These are phyloP conservation scores for Thamnophis sirtalis DNA, from an alignment of 2,113 vertebrate species.

Conservation along the genomic window DNA sequence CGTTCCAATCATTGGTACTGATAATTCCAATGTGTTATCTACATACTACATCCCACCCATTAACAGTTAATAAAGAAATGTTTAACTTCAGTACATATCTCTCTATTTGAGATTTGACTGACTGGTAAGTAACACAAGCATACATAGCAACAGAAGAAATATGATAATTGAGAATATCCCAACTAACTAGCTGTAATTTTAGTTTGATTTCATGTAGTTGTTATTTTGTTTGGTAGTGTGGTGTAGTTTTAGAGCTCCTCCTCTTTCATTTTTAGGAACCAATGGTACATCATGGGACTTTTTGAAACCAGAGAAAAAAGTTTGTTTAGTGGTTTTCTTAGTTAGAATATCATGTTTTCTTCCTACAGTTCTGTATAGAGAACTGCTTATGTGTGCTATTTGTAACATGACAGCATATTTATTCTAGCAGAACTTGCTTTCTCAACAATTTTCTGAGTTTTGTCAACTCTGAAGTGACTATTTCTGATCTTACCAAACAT, in stretches of 20 bases:
- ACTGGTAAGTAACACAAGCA: not conserved
- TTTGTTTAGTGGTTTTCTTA: not conserved
- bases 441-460: not conserved
- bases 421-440: not conserved
- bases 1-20: not conserved
- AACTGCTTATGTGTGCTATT: not conserved
- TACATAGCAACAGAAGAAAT: not conserved
- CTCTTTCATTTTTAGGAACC: not conserved
- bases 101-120: not conserved
- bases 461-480: not conserved
- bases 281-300: not conserved
- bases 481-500: not conserved
- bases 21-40: not conserved
- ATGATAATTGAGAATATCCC: not conserved
- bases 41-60: not conserved
- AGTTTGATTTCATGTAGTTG: not conserved
- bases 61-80: not conserved
- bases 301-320: not conserved
- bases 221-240: not conserved
- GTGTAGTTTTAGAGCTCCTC: not conserved
- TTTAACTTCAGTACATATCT: not conserved
- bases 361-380: not conserved
- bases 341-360: not conserved
- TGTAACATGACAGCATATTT: not conserved
- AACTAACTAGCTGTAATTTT: not conserved